Base-by-base conservation (phyloP, 1,140 invertebrate genomes). In the Drosophila mauritiana region DNA sequence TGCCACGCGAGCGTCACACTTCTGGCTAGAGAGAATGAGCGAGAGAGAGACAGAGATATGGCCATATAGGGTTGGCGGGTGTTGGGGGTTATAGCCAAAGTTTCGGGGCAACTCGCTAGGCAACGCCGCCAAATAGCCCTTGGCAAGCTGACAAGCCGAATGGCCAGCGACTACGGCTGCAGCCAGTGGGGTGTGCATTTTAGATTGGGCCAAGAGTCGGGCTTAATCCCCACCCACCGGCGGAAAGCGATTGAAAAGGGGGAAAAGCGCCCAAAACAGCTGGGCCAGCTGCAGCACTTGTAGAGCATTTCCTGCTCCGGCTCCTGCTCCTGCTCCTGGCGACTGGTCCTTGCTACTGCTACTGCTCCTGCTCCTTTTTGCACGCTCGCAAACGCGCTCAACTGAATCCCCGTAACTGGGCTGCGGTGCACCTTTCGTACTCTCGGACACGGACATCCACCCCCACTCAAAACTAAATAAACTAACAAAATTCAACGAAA, bases 1-100 rank as follows among this genome's bases (percentile, higher is more conserved):
- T 88, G 83, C 84, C 83, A 86, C 83, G 83, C 84, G 83, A 89
- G 79, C 83, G 83, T 86, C 83, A 88, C 83, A 86, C 83, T 86
- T 86, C 83, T 62, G 34, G 78, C 76, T 65, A 72, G 67, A 55
- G 67, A 51, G 65, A 37, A 37, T 42, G 56, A 36, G 45, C 1
- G 1, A 27, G 40, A 36, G 12, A 39, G 20, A 25, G 46, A 22
- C 43, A 15, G 12, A 13, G n/a, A 31, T 31, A 31, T 25, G 25
- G 4, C 22, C 45, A 48, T 27, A 36, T 0, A 31, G 42, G 42
- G 46, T 36, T 39, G 48, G 43, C 13, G 54, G 56, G 25, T 42
- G 5, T 13, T 1, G 7, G 40, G 40, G 49, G 55, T 81, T 81
- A 57, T 78, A 59, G 51, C 65, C 67, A 15, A 54, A 53, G 62